Percentiles rank a stretch among this genome's conserved stretches.
Evolutionary conservation across 2,113 vertebrate species (phyloP).

Genomic region (Cisticola juncidis): DNA sequence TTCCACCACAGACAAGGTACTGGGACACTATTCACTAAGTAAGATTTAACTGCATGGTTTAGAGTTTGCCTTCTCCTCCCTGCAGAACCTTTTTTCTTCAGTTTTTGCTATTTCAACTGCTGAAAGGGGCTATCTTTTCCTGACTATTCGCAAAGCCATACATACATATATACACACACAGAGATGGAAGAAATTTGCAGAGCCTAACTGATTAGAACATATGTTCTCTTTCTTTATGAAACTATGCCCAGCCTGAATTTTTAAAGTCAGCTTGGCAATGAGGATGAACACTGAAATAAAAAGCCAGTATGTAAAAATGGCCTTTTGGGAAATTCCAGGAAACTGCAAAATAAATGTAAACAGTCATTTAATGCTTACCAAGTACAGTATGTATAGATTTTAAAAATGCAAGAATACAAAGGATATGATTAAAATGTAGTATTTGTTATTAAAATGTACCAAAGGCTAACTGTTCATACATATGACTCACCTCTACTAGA

Average conservation of each 20-base stretch:
- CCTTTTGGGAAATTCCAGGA: background rate
- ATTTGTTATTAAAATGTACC: conserved; percentile 8
- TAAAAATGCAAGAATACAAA: conserved; percentile 16
- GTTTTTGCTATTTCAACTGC: background rate
- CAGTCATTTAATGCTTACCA: background rate
- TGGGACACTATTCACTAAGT: background rate
- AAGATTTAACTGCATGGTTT: background rate
- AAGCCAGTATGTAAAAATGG: background rate
- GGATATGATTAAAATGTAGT: background rate
- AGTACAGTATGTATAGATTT: background rate
- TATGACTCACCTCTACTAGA: background rate
- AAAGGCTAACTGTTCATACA: background rate
- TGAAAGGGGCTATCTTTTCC: background rate
- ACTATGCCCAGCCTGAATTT: background rate
- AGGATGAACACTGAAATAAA: background rate
- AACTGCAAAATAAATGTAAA: conserved; percentile 19
- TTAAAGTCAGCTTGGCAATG: background rate
- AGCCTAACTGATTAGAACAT: background rate
- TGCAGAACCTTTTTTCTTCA: background rate
- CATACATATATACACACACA: background rate
- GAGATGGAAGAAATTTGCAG: background rate
- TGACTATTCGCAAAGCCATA: background rate
- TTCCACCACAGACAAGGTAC: background rate
- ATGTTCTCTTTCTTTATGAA: background rate
- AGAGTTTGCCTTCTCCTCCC: background rate